Conservation (phyloP, 2,888 invertebrate species). For the Synanthedon formicaeformis region DNA sequence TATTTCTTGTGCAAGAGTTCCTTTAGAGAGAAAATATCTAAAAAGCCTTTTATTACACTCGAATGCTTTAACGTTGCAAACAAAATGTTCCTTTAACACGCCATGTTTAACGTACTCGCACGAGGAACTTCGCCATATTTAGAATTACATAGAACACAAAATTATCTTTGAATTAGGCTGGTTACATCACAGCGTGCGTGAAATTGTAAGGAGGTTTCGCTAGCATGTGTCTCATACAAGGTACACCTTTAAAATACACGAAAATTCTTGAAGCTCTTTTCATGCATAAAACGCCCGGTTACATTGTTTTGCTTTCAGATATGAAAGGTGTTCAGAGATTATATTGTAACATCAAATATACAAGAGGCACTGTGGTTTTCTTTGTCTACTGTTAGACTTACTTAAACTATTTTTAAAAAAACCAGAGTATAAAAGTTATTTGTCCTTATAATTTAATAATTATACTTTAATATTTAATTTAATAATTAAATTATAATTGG, state of each 20-base stretch:
- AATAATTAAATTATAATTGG: no score
- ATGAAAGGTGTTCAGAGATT: slow-evolving; percentile 7
- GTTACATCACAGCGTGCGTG: neutral
- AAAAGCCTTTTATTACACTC: slow-evolving; percentile 30
- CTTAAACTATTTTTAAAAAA: no score
- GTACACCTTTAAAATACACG: slow-evolving; percentile 8
- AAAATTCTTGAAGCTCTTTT: slow-evolving; percentile 38
- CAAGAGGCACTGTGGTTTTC: slow-evolving; percentile 1
- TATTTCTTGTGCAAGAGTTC: no score
- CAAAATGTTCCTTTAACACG: slow-evolving; percentile 14
- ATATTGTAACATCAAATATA: slow-evolving; percentile 5
- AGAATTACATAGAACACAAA: neutral
- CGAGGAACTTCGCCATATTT: neutral
- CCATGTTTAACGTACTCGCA: slow-evolving; percentile 2
- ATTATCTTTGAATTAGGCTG: neutral
- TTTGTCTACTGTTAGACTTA: no score
- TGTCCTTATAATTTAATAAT: no score
- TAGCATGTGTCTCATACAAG: neutral
- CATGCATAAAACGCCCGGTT: slow-evolving; percentile 31
- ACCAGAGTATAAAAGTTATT: no score
- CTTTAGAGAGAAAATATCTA: slow-evolving; percentile 3
- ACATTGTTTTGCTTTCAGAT: slow-evolving; percentile 54
- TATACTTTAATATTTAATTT: no score
- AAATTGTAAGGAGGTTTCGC: neutral
- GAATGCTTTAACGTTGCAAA: slow-evolving; percentile 24